Percentiles rank a stretch among this genome's conserved stretches.
phyloP scores from a whole-genome alignment of 1,140 invertebrate species.

The Elysia chlorotica region DNA sequence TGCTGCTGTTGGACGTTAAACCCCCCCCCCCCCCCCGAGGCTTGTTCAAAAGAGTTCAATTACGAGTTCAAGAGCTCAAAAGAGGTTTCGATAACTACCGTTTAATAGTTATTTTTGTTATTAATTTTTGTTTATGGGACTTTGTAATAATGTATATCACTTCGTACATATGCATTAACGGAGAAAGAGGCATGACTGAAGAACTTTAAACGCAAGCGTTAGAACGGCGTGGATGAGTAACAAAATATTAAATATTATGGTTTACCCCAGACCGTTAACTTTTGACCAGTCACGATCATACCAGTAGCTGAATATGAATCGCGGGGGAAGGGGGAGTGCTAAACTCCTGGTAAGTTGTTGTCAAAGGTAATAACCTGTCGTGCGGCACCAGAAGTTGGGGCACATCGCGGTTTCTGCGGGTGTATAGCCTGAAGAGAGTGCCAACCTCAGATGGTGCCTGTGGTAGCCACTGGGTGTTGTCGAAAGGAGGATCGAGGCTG shows the following conservation, averaged over 20 bases:
- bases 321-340: background rate
- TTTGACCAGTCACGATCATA: background rate
- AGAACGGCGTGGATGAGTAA: background rate
- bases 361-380: background rate
- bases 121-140: too few species aligned
- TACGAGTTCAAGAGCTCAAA: too few species aligned
- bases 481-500: slow-evolving; percentile 76
- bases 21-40: too few species aligned
- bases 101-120: too few species aligned
- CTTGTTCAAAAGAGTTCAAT: too few species aligned
- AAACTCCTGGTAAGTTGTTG: too few species aligned
- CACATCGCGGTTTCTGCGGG: slow-evolving; percentile 34
- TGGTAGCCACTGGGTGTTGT: slow-evolving; percentile 67
- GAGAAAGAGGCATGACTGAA: too few species aligned
- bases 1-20: too few species aligned
- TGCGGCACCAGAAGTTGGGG: background rate
- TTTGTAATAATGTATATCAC: too few species aligned
- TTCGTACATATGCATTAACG: too few species aligned
- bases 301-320: background rate
- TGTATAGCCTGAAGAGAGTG: slow-evolving; percentile 70
- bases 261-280: background rate
- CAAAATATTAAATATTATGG: background rate
- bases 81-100: too few species aligned
- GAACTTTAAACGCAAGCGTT: too few species aligned
- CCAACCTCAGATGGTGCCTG: slow-evolving; percentile 80